Evolutionary conservation across 2,888 invertebrate genomes (phyloP), one percentile per base, ranked within the genome.

Genomic region (Cybosia mesomella): DNA sequence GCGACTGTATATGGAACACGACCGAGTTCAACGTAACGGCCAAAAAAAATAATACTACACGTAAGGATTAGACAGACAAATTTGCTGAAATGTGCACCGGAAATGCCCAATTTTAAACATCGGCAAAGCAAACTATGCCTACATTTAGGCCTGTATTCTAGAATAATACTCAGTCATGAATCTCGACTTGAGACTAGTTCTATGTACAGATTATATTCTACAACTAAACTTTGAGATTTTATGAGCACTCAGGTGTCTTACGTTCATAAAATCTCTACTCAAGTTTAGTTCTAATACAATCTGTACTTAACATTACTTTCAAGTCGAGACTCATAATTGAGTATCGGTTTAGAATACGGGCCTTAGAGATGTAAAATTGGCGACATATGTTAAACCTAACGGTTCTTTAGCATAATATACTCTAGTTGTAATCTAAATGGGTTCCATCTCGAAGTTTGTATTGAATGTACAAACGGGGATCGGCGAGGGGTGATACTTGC

Each of bases 41-140:
- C 5, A 8, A 76, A 87, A 87, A 87, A 87, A 87, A 89, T 88
- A 88, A 87, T 87, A 80, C 77, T 82, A 78, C 84, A 84, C 85
- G 84, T 77, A 70, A 70, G 64, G 55, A 53, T 60, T 66, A 11
- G 43, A 39, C 66, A 61, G 59, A 59, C 15, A 82, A 87, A 81
- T 85, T 85, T 74, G 61, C 75, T 74, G 75, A 83, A 87, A 86
- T 79, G 80, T 76, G 81, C 73, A 75, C 67, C 73, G 76, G 75
- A 78, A 74, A 78, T 72, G 72, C 69, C 80, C 81, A 85, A 85
- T 88, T 87, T 86, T 71, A 82, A 85, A 85, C 85, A 84, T 81
- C 67, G 66, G 77, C 72, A 73, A 77, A 58, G 62, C 64, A 70
- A 76, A 76, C 43, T 73, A 49, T 73, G 75, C 64, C 49, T n/a